Base-by-base conservation (phyloP, 1,140 invertebrate genomes). In the Leptonema lineaticorne region DNA sequence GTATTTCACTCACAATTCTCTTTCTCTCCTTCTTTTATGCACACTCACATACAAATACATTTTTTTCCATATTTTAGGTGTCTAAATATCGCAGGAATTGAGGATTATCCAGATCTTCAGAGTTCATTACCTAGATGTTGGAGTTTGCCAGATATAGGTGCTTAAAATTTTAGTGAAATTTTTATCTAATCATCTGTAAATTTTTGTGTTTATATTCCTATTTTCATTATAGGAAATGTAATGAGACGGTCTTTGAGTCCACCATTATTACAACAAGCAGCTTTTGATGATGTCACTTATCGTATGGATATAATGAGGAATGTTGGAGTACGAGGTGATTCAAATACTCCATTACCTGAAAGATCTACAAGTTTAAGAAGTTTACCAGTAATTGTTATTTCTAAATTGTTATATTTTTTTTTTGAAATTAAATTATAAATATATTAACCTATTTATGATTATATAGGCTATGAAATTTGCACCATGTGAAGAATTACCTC, bases 221-320 rank as follows among this genome's bases (percentile, higher is more conserved):
- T 46, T 28, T 50, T 29, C 57, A 28, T 69, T 64, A 24, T 24
- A 71, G 70, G 71, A 22, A 70, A 68, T 37, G 63, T 68, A 14
- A 73, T 73, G 68, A 37, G 71, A n/a, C 79, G 82, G 28, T 75
- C 83, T 59, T 80, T 90, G 18, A 85, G 88, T 73, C 85, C 88
- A 27, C 88, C 88, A 11, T 78, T 89, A 75, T 82, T 94, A 24
- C 92, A 94, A 77, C 91, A 94, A 80, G 92, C 92, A 20, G 88
- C 91, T 9, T 92, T 95, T 78, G 92, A 94, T 76, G 89, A 93
- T 77, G 85, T 88, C 69, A 81, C 91, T 0, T 95, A 92, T 79
- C 85, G 89, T 65, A 86, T 95, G 46, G 92, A 95, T 78, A 88
- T 94, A 20, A 91, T 91, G 84, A 83, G 93, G 46, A 93, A 93